phyloP scores from a whole-genome alignment of 2,113 vertebrate genomes.

The Nesoenas mayeri region DNA sequence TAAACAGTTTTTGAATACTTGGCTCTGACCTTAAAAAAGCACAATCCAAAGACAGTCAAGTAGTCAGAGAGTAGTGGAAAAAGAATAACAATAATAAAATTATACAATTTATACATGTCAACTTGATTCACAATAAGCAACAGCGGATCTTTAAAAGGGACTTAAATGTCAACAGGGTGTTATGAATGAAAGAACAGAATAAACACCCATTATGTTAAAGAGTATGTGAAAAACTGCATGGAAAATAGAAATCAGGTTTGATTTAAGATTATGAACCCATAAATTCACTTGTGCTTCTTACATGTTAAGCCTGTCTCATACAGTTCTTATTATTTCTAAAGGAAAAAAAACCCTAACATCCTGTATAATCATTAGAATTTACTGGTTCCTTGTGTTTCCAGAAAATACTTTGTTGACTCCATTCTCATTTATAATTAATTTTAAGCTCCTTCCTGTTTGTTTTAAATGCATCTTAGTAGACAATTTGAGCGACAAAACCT shows the following conservation, averaged over 20 bases:
- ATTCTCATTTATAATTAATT: constrained; percentile 46
- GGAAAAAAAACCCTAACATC: background rate
- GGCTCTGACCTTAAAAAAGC: background rate
- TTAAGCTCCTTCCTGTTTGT: background rate
- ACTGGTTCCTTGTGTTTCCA: constrained; percentile 24
- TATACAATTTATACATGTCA: constrained; percentile 38
- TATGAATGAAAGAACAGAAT: constrained; percentile 48
- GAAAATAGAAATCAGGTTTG: constrained; percentile 62
- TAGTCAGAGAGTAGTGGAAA: constrained; percentile 4
- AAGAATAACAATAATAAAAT: constrained; percentile 60
- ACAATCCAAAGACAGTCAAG: background rate
- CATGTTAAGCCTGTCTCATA: constrained; percentile 1
- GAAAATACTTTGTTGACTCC: constrained; percentile 25
- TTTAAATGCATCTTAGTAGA: constrained; percentile 35
- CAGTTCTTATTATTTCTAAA: constrained; percentile 37
- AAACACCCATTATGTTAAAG: constrained; percentile 52
- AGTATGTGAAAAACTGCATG: constrained; percentile 61
- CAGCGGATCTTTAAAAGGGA: constrained; percentile 37
- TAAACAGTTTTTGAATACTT: background rate
- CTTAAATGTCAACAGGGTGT: constrained; percentile 50
- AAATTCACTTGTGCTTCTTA: constrained; percentile 54
- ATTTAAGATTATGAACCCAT: constrained; percentile 63
- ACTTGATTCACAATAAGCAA: constrained; percentile 51
- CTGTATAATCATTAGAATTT: constrained; percentile 45
- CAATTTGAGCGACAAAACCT: background rate